Evolutionary conservation across 2,888 invertebrate genomes (phyloP).

Genomic region (Gymnocheta viridis): DNA sequence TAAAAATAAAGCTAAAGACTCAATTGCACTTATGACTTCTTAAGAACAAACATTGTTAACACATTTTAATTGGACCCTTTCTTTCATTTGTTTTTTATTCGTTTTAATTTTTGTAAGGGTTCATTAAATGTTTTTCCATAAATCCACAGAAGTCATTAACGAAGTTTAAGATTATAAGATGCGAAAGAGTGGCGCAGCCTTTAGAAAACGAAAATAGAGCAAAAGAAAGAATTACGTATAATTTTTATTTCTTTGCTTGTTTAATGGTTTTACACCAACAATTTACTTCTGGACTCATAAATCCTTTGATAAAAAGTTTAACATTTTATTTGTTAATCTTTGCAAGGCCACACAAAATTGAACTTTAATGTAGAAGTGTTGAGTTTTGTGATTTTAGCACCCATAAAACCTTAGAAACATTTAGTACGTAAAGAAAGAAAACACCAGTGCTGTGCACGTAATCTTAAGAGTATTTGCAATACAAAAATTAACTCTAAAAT

Average conservation of each 20-base stretch:
- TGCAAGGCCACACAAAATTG: neutral
- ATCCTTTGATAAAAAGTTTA: neutral
- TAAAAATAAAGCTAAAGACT: too few species aligned
- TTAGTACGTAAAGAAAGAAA: too few species aligned
- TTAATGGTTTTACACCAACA: too few species aligned
- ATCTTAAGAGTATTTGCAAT: too few species aligned
- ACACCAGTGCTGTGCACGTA: too few species aligned
- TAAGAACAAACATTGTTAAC: neutral
- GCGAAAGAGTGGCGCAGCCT: too few species aligned
- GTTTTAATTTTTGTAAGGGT: neutral
- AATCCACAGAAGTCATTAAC: neutral
- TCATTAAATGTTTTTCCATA: neutral
- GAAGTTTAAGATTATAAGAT: neutral
- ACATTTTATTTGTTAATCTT: neutral
- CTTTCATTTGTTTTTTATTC: neutral
- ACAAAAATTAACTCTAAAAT: too few species aligned
- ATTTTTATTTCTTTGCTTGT: neutral
- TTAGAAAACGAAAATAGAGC: too few species aligned
- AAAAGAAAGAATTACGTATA: neutral
- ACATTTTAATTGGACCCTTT: neutral
- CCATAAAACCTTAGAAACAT: too few species aligned
- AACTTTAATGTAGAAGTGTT: neutral
- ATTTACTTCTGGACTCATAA: too few species aligned
- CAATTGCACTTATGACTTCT: too few species aligned
- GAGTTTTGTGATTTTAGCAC: too few species aligned